These are phyloP conservation scores for Lytechinus variegatus DNA, from an alignment of 35 echinoderm and acorn worm species.

Conservation along the genomic window DNA sequence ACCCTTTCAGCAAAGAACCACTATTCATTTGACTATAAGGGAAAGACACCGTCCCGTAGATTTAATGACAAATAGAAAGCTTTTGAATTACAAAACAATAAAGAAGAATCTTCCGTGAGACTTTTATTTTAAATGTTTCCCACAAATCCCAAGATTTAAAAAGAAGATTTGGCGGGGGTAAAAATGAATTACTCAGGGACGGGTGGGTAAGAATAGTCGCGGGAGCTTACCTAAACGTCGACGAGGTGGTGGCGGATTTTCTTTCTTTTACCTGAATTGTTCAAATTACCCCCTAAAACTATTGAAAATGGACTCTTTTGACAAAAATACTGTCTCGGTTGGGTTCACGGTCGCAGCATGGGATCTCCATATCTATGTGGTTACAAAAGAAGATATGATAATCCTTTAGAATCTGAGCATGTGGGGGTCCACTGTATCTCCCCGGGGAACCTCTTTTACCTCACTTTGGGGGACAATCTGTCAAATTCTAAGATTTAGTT, in stretches of 20 bases:
- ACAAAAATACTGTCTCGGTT: background rate
- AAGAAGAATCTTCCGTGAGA: background rate
- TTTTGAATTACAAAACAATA: background rate
- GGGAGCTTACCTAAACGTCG: background rate
- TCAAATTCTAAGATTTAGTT: background rate
- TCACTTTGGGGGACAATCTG: background rate
- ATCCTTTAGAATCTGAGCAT: background rate
- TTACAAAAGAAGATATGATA: background rate
- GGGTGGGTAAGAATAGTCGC: background rate
- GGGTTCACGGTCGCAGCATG: background rate
- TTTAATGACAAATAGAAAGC: background rate
- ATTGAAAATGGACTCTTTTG: background rate
- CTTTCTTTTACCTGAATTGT: background rate
- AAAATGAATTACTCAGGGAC: background rate
- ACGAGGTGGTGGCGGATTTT: background rate
- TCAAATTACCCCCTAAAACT: conserved; percentile 3
- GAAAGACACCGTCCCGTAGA: background rate
- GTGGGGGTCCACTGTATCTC: background rate
- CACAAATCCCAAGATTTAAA: background rate
- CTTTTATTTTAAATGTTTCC: background rate
- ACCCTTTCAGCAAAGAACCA: background rate
- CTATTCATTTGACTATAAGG: background rate
- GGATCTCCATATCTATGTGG: background rate
- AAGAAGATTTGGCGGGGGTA: background rate
- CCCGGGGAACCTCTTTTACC: background rate